Percentiles rank a stretch among this genome's conserved stretches.
These are phyloP conservation scores for Clinocottus analis DNA, from an alignment of 2,113 vertebrate species.

Conservation along the genomic window DNA sequence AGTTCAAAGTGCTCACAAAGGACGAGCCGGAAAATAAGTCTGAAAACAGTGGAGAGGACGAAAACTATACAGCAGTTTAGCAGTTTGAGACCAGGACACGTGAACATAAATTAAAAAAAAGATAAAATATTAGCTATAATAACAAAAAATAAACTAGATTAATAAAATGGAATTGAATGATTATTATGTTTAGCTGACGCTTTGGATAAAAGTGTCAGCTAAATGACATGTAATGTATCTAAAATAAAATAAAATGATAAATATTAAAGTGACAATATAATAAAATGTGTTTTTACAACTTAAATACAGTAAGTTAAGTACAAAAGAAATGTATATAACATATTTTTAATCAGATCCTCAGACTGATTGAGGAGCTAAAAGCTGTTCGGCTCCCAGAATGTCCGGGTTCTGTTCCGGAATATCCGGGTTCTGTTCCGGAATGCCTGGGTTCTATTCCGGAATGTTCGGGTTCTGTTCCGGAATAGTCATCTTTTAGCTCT, in stretches of 20 bases:
- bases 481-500: too few relatives aligned
- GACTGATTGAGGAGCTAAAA: not conserved
- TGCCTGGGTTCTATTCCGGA: too few relatives aligned
- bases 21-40: not conserved
- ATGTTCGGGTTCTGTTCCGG: too few relatives aligned
- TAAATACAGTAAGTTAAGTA: not conserved
- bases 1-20: not conserved
- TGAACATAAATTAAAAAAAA: not conserved
- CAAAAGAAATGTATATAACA: too few relatives aligned
- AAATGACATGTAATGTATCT: not conserved
- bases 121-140: not conserved
- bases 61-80: not conserved
- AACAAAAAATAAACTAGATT: not conserved
- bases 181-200: too few relatives aligned
- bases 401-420: too few relatives aligned
- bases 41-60: not conserved
- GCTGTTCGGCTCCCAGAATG: too few relatives aligned
- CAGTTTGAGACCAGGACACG: not conserved
- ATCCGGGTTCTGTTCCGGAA: too few relatives aligned
- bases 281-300: not conserved
- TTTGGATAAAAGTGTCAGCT: too few relatives aligned
- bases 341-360: not conserved
- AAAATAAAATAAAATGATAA: not conserved
- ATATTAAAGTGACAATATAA: not conserved
- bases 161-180: too few relatives aligned